Percentiles rank a stretch among this genome's conserved stretches.
phyloP scores from a whole-genome alignment of 2,113 vertebrate species.

The Pogonocichla stellata region DNA sequence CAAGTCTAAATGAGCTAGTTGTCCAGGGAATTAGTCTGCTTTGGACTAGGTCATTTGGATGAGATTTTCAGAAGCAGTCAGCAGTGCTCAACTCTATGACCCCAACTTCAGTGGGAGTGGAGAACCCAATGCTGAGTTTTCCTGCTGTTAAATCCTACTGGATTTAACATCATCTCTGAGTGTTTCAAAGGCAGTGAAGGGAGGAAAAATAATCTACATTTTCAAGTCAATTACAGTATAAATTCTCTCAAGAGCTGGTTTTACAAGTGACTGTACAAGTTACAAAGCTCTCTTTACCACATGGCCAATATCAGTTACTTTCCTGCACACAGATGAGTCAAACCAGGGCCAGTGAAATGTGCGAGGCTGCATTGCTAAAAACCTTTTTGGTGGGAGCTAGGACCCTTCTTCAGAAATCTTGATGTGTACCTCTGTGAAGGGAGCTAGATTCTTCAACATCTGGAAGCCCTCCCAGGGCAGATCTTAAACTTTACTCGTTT shows the following conservation, averaged over 20 bases:
- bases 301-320: not conserved
- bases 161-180: not conserved
- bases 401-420: not conserved
- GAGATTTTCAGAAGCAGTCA: not conserved
- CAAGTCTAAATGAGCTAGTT: not conserved
- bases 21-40: not conserved
- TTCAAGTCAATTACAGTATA: not conserved
- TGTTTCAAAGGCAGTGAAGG: not conserved
- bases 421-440: not conserved
- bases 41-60: not conserved
- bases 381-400: not conserved
- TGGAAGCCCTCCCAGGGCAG: not conserved
- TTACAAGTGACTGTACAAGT: not conserved
- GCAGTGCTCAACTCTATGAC: not conserved
- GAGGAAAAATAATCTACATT: not conserved
- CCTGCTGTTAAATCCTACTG: not conserved
- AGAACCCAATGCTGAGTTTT: not conserved
- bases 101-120: not conserved
- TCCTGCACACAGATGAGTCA: not conserved
- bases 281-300: not conserved
- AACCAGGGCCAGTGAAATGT: not conserved
- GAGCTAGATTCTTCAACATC: not conserved
- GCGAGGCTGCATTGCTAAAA: not conserved
- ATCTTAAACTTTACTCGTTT: not conserved
- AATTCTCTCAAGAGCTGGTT: not conserved